Evolutionary conservation across 2,797 vertebrate species (phyloP).

Genomic region (Crenichthys baileyi): DNA sequence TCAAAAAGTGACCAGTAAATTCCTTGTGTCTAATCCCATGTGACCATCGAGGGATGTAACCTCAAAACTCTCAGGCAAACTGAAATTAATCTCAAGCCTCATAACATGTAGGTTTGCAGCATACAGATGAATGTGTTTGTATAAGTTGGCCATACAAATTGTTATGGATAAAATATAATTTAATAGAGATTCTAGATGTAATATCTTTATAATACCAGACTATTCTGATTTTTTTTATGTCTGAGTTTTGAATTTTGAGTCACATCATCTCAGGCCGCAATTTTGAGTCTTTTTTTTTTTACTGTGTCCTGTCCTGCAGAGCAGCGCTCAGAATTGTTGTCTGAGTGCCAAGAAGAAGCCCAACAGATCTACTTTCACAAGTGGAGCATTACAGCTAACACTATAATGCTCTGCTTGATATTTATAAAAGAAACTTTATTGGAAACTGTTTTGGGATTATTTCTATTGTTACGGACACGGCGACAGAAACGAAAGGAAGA

Average conservation of each 20-base stretch:
- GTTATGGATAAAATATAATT: slow-evolving; percentile 20
- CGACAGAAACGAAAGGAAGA: no score
- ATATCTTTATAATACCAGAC: slow-evolving; percentile 7
- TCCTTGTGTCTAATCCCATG: slow-evolving; percentile 42
- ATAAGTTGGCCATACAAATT: slow-evolving; percentile 34
- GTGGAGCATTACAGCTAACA: no score
- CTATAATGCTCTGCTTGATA: no score
- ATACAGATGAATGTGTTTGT: slow-evolving; percentile 14
- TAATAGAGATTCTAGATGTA: slow-evolving; percentile 7
- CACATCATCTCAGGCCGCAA: no score
- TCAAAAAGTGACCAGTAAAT: slow-evolving; percentile 21
- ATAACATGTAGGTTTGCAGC: slow-evolving; percentile 39
- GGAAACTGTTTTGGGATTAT: no score
- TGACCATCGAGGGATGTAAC: slow-evolving; percentile 45
- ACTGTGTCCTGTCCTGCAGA: no score
- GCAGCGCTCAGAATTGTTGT: no score
- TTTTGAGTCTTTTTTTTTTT: no score
- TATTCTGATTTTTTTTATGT: not conserved
- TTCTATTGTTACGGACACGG: no score
- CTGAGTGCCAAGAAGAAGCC: no score
- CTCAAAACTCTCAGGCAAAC: slow-evolving; percentile 38
- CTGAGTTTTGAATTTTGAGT: not conserved
- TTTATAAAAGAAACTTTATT: no score
- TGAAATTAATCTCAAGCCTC: slow-evolving; percentile 45
- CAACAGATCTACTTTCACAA: no score